A percentile compares a stretch with the other conserved stretches of the same genome.
phyloP scores from a whole-genome alignment of 2,113 vertebrate genomes.

The Casuarius casuarius region DNA sequence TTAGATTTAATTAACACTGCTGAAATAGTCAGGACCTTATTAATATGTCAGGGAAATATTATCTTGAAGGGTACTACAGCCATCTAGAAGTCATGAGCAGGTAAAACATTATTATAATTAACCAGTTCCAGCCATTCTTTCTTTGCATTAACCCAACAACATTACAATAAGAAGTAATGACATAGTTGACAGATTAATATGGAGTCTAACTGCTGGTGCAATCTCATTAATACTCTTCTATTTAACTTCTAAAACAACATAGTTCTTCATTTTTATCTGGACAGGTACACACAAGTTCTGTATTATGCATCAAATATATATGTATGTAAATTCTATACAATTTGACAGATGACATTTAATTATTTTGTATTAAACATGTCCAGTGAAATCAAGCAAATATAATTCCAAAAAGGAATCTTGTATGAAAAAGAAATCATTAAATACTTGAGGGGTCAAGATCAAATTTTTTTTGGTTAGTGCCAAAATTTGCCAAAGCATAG shows the following conservation, averaged over 20 bases:
- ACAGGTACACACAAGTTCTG: not conserved
- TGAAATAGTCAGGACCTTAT: not conserved
- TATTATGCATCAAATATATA: not conserved
- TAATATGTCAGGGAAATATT: not conserved
- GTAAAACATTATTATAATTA: constrained; percentile 1
- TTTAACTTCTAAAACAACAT: not conserved
- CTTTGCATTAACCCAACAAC: not conserved
- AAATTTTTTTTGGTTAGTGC: accelerated
- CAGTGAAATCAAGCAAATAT: not conserved
- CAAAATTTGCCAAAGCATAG: not conserved
- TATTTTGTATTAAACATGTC: not conserved
- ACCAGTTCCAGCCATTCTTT: not conserved
- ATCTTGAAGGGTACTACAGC: not conserved
- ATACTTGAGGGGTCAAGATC: not conserved
- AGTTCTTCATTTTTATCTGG: not conserved
- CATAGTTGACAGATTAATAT: not conserved
- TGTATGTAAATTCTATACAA: not conserved
- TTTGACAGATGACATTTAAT: not conserved
- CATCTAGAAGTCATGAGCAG: not conserved
- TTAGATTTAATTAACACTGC: constrained; percentile 8
- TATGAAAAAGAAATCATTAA: not conserved
- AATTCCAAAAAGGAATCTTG: not conserved
- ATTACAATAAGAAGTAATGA: not conserved
- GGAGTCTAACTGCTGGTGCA: not conserved
- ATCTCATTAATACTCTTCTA: not conserved